Evolutionary conservation across 2,888 invertebrate species (phyloP).

Genomic region (Parascotia fuliginaria): DNA sequence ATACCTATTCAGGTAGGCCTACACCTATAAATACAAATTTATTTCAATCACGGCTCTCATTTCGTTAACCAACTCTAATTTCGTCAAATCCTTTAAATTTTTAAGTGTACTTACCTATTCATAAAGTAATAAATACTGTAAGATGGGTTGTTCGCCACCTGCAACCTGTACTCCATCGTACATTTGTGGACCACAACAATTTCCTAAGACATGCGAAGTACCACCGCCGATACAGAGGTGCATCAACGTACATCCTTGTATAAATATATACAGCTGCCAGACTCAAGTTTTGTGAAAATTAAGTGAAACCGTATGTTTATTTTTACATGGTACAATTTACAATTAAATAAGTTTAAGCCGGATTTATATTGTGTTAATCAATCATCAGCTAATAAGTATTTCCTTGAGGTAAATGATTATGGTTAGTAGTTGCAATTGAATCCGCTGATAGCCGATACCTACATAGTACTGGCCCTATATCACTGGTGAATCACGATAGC

Average conservation of each 20-base stretch:
- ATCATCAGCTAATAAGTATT: not conserved
- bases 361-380: not conserved
- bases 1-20: not conserved
- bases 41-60: not conserved
- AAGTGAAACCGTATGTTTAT: not conserved
- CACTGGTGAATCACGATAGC: no score
- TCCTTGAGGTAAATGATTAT: no score
- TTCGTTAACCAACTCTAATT: not conserved
- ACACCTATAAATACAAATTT: not conserved
- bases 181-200: constrained; percentile 35
- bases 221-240: constrained; percentile 54
- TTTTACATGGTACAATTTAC: not conserved
- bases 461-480: no score
- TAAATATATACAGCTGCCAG: constrained; percentile 78
- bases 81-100: constrained; percentile 3
- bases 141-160: constrained; percentile 3
- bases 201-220: constrained; percentile 50
- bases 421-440: no score
- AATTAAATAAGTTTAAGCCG: not conserved
- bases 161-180: not conserved
- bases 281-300: constrained; percentile 73
- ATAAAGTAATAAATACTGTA: not conserved
- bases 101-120: constrained; percentile 1
- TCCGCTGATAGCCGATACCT: no score
- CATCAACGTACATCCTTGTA: constrained; percentile 68